Evolutionary conservation across 2,797 vertebrate genomes (phyloP), one percentile per base, ranked within the genome.

Genomic region (Molossus molossus): DNA sequence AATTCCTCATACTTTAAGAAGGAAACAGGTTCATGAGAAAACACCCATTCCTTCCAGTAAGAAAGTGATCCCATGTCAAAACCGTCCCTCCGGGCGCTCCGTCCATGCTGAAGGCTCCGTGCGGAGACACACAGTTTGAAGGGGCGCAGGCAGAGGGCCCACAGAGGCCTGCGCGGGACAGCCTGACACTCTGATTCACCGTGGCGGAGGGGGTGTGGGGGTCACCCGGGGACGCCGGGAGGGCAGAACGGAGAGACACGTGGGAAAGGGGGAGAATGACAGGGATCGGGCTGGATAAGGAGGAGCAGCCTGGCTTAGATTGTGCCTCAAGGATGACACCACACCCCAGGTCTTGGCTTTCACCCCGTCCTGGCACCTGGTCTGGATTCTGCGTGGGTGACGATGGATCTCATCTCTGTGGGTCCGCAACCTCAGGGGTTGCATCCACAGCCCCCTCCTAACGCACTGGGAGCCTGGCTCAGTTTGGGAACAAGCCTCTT

Each of bases 11-110:
- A 27, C 29, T 75, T 48, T 48, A 58, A 93, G 79, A 17, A 20
- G 90, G 57, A 91, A 83, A n/a, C 12, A 45, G 62, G 9, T 60
- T 95, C n/a, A 9, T 29, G 27, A 69, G 77, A 62, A 86, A 86
- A n/a, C 18, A 29, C 9, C 40, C 18, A 50, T 29, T 77, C 40
- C 37, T 73, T 90, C 27, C 0, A 18, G 37, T 67, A 58, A 85
- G 29, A 60, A 84, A 75, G 58, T 4, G 27, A 80, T 9, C 27
- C 48, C 40, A 5, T 76, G 48, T 85, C 17, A 29, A 80, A 92
- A 70, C 9, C 23, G 2, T 85, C 14, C 72, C n/a, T 90, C 15
- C 3, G 29, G 40, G 64, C 25, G 11, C 40, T 76, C 27, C 4
- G 8, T 13, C 15, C 1, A 0, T 1, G 25, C 53, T 15, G 9